These are phyloP conservation scores for Lasiurus borealis DNA, from an alignment of 2,113 vertebrate species.

Conservation along the genomic window DNA sequence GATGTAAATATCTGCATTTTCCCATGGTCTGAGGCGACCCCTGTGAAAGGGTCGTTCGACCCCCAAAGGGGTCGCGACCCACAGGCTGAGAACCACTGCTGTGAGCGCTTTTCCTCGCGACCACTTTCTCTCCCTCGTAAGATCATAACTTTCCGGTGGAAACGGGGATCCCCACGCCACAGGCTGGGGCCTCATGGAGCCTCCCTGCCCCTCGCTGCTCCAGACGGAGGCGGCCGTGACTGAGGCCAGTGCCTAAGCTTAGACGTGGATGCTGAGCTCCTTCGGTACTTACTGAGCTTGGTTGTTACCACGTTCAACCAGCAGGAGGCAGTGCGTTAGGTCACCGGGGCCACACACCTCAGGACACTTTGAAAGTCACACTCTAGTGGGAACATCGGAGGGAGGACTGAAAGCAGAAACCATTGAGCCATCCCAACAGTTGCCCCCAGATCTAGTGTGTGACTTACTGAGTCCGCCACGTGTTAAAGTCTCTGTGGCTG, in stretches of 20 bases:
- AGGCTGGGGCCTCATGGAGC: background rate
- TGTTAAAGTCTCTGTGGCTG: background rate
- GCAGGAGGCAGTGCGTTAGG: constrained; percentile 68
- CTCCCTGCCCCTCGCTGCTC: background rate
- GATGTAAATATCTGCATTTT: too few species aligned
- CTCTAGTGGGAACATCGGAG: constrained; percentile 35
- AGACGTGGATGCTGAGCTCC: constrained; percentile 26
- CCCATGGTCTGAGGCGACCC: too few species aligned
- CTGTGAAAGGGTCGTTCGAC: too few species aligned
- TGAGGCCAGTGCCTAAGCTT: constrained; percentile 69
- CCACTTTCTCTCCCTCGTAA: background rate
- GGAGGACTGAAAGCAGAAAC: constrained; percentile 40
- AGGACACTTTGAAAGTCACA: constrained; percentile 25
- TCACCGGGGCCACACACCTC: constrained; percentile 67
- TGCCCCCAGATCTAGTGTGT: background rate
- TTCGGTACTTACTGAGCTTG: background rate
- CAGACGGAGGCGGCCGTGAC: background rate
- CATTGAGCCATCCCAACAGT: background rate
- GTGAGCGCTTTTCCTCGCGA: background rate
- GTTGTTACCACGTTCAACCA: constrained; percentile 21
- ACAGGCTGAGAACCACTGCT: background rate
- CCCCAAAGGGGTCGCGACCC: too few species aligned
- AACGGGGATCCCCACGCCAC: constrained; percentile 39
- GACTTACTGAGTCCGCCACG: constrained; percentile 22
- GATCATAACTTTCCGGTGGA: background rate